Evolutionary conservation across 2,797 vertebrate species (phyloP).

Genomic region (Mionectes olivaceus): DNA sequence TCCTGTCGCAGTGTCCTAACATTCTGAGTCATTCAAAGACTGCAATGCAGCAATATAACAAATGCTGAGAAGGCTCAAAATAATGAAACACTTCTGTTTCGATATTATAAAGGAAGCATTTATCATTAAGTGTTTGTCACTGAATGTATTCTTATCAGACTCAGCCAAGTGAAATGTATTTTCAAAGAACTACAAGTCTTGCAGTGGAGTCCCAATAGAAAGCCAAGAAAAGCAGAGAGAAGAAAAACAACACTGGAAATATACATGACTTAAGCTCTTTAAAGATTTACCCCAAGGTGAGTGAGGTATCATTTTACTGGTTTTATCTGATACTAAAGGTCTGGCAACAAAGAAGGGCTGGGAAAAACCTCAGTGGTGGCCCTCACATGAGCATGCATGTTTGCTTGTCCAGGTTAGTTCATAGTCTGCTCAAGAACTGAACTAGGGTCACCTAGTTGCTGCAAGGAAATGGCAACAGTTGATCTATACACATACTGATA

Average conservation of each 20-base stretch:
- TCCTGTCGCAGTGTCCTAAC: neutral
- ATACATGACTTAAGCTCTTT: neutral
- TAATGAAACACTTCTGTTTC: neutral
- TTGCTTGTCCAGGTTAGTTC: neutral
- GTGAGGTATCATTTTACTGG: neutral
- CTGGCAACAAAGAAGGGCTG: neutral
- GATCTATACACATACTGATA: neutral
- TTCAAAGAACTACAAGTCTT: neutral
- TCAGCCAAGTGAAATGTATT: neutral
- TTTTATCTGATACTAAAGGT: neutral
- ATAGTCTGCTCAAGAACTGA: neutral
- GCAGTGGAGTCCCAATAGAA: neutral
- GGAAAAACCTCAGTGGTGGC: neutral
- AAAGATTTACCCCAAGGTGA: neutral
- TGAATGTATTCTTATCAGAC: neutral
- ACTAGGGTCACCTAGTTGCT: neutral
- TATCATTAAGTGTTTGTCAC: neutral
- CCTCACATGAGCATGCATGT: accelerated
- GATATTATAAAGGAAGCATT: neutral
- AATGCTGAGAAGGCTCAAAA: neutral
- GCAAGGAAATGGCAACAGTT: neutral
- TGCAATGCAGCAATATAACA: neutral
- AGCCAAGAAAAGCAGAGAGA: neutral
- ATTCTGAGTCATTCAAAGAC: neutral
- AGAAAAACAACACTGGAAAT: neutral